Evolutionary conservation across 2,797 vertebrate genomes (phyloP).

Genomic region (Leucoraja ocellata): DNA sequence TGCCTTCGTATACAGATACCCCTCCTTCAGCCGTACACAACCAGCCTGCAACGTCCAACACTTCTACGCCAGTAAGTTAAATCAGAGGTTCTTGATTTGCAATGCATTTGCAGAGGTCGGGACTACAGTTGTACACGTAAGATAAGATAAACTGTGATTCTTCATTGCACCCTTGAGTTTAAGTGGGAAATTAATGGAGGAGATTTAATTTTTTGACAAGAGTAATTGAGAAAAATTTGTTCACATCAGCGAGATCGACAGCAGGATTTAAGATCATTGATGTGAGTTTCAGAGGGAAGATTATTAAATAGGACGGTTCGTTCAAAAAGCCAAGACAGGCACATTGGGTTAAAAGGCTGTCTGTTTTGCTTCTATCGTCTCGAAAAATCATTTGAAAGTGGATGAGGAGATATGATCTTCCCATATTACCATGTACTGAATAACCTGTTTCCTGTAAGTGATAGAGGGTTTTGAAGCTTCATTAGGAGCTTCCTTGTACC

Average conservation of each 20-base stretch:
- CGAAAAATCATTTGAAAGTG: not conserved
- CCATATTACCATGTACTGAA: not conserved
- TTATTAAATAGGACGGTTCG: not conserved
- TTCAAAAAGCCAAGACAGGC: not conserved
- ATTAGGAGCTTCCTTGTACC: not conserved
- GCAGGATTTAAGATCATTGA: not conserved
- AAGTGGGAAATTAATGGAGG: not conserved
- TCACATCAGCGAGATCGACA: not conserved
- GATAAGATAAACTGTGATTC: not conserved
- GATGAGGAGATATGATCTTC: not conserved
- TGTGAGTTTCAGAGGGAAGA: not conserved
- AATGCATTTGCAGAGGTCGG: not conserved
- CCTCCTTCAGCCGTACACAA: slow-evolving; percentile 27
- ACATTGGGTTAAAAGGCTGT: not conserved
- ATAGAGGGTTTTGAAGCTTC: not conserved
- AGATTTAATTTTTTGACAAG: not conserved
- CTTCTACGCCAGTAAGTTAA: slow-evolving; percentile 22
- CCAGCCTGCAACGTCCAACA: slow-evolving; percentile 30
- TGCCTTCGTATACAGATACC: slow-evolving; percentile 13
- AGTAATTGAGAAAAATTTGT: not conserved
- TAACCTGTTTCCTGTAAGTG: not conserved
- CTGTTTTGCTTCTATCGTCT: not conserved
- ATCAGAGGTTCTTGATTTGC: not conserved
- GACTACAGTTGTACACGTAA: not conserved
- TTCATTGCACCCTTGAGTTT: not conserved